A percentile compares a stretch with the other conserved stretches of the same genome.
Evolutionary conservation across 1,140 invertebrate species (phyloP).

Genomic region (Caerostris darwini): DNA sequence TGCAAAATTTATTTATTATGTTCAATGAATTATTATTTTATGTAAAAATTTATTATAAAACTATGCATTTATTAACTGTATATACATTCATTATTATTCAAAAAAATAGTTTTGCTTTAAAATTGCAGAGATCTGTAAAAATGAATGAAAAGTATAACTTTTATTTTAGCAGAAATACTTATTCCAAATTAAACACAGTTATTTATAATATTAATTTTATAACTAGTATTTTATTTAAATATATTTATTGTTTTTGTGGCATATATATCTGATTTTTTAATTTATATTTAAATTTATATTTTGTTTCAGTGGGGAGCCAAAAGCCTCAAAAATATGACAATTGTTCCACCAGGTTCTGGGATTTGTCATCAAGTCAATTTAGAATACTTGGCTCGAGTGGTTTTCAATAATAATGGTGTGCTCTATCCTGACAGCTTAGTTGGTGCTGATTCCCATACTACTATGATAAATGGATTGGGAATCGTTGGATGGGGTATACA

Average conservation of each 20-base stretch:
- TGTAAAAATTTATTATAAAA: no score
- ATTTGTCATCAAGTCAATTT: constrained; percentile 99
- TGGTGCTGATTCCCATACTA: constrained; percentile 99
- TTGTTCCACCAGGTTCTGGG: constrained; percentile 98
- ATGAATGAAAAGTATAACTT: no score
- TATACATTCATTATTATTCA: no score
- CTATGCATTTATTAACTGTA: no score
- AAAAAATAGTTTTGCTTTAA: no score
- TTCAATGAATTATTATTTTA: no score
- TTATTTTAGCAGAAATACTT: no score
- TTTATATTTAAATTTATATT: neutral
- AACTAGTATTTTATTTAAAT: no score
- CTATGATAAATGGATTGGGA: constrained; percentile 97
- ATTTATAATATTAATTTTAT: no score
- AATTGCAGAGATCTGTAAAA: no score
- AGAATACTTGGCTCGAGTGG: constrained; percentile 97
- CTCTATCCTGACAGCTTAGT: constrained; percentile 98
- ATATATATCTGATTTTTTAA: neutral
- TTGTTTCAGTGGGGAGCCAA: constrained; percentile 94
- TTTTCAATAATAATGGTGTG: constrained; percentile 87
- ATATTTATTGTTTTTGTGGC: neutral
- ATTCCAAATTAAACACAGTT: no score
- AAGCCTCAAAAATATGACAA: constrained; percentile 97
- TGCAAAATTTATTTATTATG: no score
- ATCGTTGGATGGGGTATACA: constrained; percentile 86